Percentiles rank a stretch among this genome's conserved stretches.
phyloP scores from a whole-genome alignment of 2,113 vertebrate genomes.

The Physeter macrocephalus region DNA sequence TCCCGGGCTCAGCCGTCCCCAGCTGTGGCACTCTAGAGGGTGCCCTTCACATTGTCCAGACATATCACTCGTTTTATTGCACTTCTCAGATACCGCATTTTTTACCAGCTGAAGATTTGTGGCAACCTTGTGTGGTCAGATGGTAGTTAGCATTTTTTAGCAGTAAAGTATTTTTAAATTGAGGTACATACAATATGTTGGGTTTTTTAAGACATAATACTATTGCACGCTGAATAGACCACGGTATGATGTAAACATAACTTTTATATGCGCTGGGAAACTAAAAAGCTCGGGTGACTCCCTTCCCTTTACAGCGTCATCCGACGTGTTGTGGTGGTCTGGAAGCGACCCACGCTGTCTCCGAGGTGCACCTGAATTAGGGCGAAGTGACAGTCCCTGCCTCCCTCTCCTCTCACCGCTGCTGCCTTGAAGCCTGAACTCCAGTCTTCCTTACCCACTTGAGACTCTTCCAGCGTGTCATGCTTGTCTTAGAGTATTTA shows the following conservation, averaged over 20 bases:
- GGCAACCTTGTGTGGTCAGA: not conserved
- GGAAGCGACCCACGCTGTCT: not conserved
- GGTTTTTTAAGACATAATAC: not conserved
- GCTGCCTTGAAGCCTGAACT: not conserved
- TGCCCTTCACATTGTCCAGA: not conserved
- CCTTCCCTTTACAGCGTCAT: not conserved
- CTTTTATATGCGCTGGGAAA: not conserved
- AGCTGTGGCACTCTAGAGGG: not conserved
- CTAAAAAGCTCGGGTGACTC: not conserved
- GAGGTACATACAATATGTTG: not conserved
- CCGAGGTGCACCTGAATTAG: not conserved
- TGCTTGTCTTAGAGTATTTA: not conserved
- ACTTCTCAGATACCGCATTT: not conserved
- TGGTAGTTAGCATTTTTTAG: not conserved
- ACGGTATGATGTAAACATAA: not conserved
- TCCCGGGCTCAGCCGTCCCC: accelerated
- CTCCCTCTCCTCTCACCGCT: not conserved
- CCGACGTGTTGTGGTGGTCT: not conserved
- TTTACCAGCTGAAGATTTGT: not conserved
- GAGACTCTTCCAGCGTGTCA: not conserved
- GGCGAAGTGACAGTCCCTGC: not conserved
- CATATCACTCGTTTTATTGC: not conserved
- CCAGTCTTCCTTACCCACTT: not conserved
- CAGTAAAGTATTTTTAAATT: not conserved
- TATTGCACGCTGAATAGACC: not conserved